These are phyloP conservation scores for Steinernema hermaphroditum DNA, from an alignment of 2,888 invertebrate species.

Conservation along the genomic window DNA sequence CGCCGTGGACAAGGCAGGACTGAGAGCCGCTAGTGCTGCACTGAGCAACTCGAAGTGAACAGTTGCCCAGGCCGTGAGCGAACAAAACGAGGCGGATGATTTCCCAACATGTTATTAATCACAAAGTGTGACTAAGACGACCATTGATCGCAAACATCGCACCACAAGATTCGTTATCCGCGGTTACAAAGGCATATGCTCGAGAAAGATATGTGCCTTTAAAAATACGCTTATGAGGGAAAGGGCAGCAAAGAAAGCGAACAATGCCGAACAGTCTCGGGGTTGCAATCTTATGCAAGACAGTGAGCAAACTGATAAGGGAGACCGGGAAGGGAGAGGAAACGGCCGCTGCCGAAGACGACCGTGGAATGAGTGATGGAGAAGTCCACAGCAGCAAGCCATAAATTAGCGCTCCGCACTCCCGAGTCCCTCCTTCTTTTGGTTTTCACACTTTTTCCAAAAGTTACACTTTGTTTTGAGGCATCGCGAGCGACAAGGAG, in stretches of 20 bases:
- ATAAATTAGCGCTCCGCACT: slow-evolving; percentile 16
- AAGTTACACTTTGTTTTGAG: slow-evolving; percentile 3
- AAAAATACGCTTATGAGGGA: too few species aligned
- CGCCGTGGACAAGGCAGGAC: not conserved
- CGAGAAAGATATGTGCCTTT: too few species aligned
- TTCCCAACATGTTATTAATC: slow-evolving; percentile 21
- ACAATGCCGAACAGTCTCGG: not conserved
- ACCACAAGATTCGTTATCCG: not conserved
- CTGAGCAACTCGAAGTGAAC: not conserved
- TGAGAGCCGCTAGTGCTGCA: not conserved
- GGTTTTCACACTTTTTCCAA: not conserved
- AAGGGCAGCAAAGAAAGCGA: too few species aligned
- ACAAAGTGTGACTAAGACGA: not conserved
- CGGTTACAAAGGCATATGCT: too few species aligned
- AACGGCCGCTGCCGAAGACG: not conserved
- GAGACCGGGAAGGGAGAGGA: not conserved
- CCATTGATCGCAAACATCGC: not conserved
- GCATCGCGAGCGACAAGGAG: not conserved
- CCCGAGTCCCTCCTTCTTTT: not conserved
- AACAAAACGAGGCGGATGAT: not conserved
- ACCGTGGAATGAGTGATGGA: not conserved
- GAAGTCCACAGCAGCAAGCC: not conserved
- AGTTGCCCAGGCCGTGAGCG: slow-evolving; percentile 12
- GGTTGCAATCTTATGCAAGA: not conserved
- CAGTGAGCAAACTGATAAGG: slow-evolving; percentile 10